Evolutionary conservation across 2,113 vertebrate species (phyloP), one percentile per base, ranked within the genome.

Genomic region (Zeus faber): DNA sequence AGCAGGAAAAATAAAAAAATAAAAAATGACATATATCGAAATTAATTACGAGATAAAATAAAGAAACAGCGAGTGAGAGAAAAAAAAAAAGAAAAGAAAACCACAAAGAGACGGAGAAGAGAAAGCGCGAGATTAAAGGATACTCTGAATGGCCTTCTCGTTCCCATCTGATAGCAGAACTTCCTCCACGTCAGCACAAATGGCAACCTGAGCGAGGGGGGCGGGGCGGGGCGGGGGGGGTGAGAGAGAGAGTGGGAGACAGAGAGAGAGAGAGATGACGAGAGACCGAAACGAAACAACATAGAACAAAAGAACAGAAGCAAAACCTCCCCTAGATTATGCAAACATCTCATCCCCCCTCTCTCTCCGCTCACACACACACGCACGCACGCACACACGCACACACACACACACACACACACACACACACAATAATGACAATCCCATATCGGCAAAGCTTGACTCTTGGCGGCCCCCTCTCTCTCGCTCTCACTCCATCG

Each of bases 81-180:
- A 5, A 5, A 16, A 8, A 18, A 13, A 10, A 46, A 22, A 46
- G 61, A 26, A 10, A 24, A 54, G 63, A 69, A 24, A 47, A 65
- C n/a, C n/a, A n/a, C n/a, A n/a, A 37, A 51, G 60, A 73, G 40
- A 60, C 55, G 56, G 5, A 24, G 25, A 51, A 48, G 37, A 84
- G 78, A 87, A 52, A 82, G 88, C 50, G 46, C 64, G 43, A 84
- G 86, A 92, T 74, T 88, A 89, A 92, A 98, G 94, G 97, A 98
- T 99, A 99, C 96, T 99, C 88, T 93, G 93, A 93, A 98, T 94
- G 88, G 96, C 97, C 94, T 95, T 98, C 93, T 97, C 94, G 89
- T 99, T 98, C 88, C 97, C 97, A 93, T 99, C 97, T 90, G 96
- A 98, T 92, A 99, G 92, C 87, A 98, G 90, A 90, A 99, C 95